Evolutionary conservation across 2,113 vertebrate genomes (phyloP), one percentile per base, ranked within the genome.

Genomic region (Psephotus haematonotus): DNA sequence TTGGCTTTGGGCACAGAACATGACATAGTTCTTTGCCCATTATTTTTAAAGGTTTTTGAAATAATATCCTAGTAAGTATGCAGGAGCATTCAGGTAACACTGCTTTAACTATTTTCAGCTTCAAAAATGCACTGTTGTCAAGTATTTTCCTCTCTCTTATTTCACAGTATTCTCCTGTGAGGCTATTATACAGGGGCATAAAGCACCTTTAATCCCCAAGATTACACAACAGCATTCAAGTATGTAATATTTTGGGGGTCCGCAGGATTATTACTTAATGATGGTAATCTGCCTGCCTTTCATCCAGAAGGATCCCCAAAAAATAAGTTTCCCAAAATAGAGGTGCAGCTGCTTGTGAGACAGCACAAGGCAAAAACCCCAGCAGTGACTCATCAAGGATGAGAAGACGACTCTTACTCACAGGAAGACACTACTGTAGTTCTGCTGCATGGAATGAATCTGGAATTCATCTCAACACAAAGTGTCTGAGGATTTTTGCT

Each of bases 31-130:
- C 94, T 65, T 85, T 53, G 47, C 63, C 62, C 8, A 12, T 41
- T 15, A 33, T 43, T 80, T 94, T 57, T 14, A 41, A 90, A 81
- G 57, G 60, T n/a, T 69, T 85, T 74, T 46, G 49, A 90, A 93
- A 86, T 24, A 85, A 63, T 64, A 90, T 72, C 59, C 79, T 83
- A 86, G 92, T 70, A 85, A 91, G 92, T 79, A 57, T 88, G 87
- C 5, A 5, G 43, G 53, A 49, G 44, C 71, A 95, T 82, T 77
- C 43, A 88, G 20, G 37, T 19, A 82, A 90, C 67, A 62, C 28
- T 86, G 50, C 43, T 93, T 55, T 49, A 60, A 64, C 57, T 67
- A 64, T 71, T 87, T 89, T 87, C 53, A 85, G 47, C 31, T 76
- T 86, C 57, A 44, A 85, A 92, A 88, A 76, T 27, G 31, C 41